Evolutionary conservation across 1,140 invertebrate genomes (phyloP).

Genomic region (Meteorus sp.): DNA sequence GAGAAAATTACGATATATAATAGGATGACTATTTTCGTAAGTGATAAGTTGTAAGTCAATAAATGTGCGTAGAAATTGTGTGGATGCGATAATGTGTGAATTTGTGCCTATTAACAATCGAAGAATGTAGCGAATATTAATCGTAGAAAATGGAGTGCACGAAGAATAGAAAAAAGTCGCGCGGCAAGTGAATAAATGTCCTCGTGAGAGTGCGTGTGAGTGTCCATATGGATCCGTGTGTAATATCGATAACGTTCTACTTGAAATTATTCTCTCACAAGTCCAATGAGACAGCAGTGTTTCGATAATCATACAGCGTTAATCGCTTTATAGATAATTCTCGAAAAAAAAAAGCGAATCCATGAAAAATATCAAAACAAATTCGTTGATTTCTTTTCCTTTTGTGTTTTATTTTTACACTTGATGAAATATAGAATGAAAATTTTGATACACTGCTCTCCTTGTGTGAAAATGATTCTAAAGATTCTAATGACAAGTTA

Average conservation of each 20-base stretch:
- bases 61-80: conserved; percentile 37
- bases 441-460: conserved; percentile 5
- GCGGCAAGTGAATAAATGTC: too few relatives aligned
- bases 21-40: conserved; percentile 57
- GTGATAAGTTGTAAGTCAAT: conserved; percentile 56
- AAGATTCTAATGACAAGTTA: too few relatives aligned
- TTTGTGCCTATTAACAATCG: conserved; percentile 12
- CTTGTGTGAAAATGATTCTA: background rate
- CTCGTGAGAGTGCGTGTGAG: too few relatives aligned
- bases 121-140: background rate
- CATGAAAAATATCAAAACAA: background rate
- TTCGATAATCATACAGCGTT: background rate
- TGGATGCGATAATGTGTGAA: conserved; percentile 15
- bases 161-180: too few relatives aligned
- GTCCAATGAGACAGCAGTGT: conserved; percentile 5
- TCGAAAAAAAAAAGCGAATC: too few relatives aligned
- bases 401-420: conserved; percentile 1
- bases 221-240: background rate
- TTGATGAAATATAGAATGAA: background rate
- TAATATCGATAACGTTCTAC: background rate
- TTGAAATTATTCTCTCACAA: background rate
- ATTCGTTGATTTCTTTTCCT: background rate
- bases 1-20: conserved; percentile 45
- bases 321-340: too few relatives aligned
- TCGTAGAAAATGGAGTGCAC: background rate